Evolutionary conservation across 2,797 vertebrate genomes (phyloP).

Genomic region (Nannoperca obscura): DNA sequence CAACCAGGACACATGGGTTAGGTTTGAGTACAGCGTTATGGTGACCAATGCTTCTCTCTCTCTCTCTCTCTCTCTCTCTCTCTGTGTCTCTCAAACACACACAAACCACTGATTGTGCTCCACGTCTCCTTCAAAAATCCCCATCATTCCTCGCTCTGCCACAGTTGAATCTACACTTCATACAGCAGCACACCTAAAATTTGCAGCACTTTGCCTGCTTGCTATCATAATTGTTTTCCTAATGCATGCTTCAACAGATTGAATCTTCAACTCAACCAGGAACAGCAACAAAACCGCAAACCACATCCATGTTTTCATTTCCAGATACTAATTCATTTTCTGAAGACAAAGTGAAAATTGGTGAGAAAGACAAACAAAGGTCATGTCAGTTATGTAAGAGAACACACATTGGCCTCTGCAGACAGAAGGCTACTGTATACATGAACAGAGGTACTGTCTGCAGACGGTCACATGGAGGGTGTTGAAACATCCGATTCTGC

Average conservation of each 20-base stretch:
- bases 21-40: constrained; percentile 6
- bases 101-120: neutral
- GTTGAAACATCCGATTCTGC: constrained; percentile 35
- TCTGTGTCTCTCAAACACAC: neutral
- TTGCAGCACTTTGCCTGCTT: neutral
- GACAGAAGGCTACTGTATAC: constrained; percentile 68
- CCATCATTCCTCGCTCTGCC: too few species aligned
- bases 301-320: neutral
- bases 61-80: constrained; percentile 3
- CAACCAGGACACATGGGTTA: constrained; percentile 42
- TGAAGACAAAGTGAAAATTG: constrained; percentile 25
- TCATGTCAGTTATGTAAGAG: constrained; percentile 49
- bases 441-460: constrained; percentile 61
- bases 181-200: neutral
- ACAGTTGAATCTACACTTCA: constrained; percentile 11
- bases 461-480: constrained; percentile 64
- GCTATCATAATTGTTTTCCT: neutral
- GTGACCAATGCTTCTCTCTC: constrained; percentile 24
- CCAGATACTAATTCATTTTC: constrained; percentile 22
- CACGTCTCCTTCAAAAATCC: neutral
- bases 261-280: constrained; percentile 1
- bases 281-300: neutral
- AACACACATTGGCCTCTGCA: constrained; percentile 29
- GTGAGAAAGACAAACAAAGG: constrained; percentile 28
- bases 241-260: neutral